phyloP scores from a whole-genome alignment of 2,113 vertebrate species.

The Coregonus clupeaformis region DNA sequence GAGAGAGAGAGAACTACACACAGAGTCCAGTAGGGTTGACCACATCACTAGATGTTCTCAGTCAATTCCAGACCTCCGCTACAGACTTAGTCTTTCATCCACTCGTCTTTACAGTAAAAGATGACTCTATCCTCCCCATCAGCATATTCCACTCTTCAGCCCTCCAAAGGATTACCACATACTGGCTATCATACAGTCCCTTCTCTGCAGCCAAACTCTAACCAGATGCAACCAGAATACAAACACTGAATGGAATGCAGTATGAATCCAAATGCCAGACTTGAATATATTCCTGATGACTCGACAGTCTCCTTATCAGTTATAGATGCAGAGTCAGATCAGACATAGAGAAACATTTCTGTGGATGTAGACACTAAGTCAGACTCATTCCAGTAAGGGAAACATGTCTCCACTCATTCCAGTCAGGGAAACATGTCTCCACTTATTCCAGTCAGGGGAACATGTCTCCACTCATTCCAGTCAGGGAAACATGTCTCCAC shows the following conservation, averaged over 20 bases:
- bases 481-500: no score
- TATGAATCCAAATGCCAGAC: background rate
- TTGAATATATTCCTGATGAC: background rate
- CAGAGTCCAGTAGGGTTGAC: background rate
- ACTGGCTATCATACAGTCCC: no score
- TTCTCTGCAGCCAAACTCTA: background rate
- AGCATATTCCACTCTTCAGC: conserved; percentile 1
- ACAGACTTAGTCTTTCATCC: background rate
- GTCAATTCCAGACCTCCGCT: background rate
- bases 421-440: no score
- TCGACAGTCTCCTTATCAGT: background rate
- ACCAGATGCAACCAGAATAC: background rate
- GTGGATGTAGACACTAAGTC: no score
- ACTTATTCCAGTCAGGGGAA: no score
- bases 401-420: no score
- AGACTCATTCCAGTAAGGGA: no score
- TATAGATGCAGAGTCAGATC: no score
- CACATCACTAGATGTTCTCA: background rate
- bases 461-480: no score
- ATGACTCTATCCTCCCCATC: conserved; percentile 11
- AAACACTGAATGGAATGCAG: background rate
- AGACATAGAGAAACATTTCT: no score
- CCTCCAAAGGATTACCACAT: background rate
- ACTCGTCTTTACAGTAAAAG: background rate
- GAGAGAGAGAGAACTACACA: no score